Base-by-base conservation (phyloP, 2,888 invertebrate species). In the Acanthopleura granulata region DNA sequence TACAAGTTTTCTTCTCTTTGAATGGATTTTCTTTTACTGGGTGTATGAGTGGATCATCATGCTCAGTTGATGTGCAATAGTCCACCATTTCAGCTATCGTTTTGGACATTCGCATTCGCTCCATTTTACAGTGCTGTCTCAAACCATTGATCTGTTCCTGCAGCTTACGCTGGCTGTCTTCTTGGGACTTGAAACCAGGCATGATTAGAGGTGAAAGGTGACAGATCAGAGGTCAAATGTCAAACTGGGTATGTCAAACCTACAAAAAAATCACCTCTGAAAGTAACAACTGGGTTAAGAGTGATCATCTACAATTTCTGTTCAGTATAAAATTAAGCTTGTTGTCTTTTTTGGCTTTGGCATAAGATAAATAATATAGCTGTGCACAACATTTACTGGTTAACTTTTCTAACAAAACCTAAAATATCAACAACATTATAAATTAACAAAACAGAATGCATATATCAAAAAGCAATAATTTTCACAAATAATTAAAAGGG, bases 1-100 rank as follows among this genome's bases (percentile, higher is more conserved):
- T 76, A 79, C 90, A 90, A 14, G 78, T 75, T 78, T 83, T 86
- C 82, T 88, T 88, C 50, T 87, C 87, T 76, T 86, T 88, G 79
- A 89, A 90, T 9, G 89, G 90, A 72, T 89, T 90, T 25, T 88
- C 88, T 77, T 85, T 88, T 30, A 86, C 83, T 16, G 89, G 88
- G 77, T 81, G 79, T 25, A 89, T 83, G 18, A 90, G 82, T 1
- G 85, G 85, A 76, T 90, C 90, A 25, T 79, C 79, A 22, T 77
- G 72, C 72, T 81, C 74, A 72, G 84, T 78, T 15, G 77, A 73
- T 25, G 82, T 77, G 77, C 86, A 87, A 82, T 82, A 88, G 30
- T 80, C 75, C 22, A 86, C 79, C 74, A 90, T 78, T 49, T 88
- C 88, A 30, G 75, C 74, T 25, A 85, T 76, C 25, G 89, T 83